These are phyloP conservation scores for Sympetrum striolatum DNA, from an alignment of 2,888 invertebrate species.

Conservation along the genomic window DNA sequence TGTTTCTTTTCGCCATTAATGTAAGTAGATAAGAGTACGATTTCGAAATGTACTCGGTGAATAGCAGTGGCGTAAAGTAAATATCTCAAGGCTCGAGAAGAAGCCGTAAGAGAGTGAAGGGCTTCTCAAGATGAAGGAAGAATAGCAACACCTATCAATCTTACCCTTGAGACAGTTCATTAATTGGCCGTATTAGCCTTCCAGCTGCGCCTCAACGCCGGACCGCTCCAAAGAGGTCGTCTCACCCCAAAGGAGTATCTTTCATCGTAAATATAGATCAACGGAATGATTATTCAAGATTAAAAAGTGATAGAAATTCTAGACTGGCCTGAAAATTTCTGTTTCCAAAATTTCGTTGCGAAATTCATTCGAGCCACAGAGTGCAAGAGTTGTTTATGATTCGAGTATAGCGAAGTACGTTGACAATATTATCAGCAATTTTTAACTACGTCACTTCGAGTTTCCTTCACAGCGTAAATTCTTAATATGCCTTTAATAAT, in stretches of 20 bases:
- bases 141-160: constrained; percentile 45
- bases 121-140: not conserved
- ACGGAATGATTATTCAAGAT: not conserved
- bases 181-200: constrained; percentile 46
- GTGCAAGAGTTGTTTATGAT: too few species aligned
- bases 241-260: not conserved
- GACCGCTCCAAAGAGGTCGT: not conserved
- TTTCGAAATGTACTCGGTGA: not conserved
- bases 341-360: not conserved
- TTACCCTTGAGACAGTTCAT: constrained; percentile 46
- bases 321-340: not conserved
- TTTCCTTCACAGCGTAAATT: too few species aligned
- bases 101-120: not conserved
- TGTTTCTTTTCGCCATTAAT: too few species aligned
- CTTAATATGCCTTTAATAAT: too few species aligned
- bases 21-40: too few species aligned
- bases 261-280: not conserved
- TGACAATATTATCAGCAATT: too few species aligned
- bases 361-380: too few species aligned
- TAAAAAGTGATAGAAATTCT: not conserved
- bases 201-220: constrained; percentile 31
- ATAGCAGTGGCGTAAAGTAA: not conserved
- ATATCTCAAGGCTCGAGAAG: not conserved
- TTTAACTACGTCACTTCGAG: too few species aligned
- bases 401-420: too few species aligned